phyloP scores from a whole-genome alignment of 2,113 vertebrate genomes.

The Tor tambroides region DNA sequence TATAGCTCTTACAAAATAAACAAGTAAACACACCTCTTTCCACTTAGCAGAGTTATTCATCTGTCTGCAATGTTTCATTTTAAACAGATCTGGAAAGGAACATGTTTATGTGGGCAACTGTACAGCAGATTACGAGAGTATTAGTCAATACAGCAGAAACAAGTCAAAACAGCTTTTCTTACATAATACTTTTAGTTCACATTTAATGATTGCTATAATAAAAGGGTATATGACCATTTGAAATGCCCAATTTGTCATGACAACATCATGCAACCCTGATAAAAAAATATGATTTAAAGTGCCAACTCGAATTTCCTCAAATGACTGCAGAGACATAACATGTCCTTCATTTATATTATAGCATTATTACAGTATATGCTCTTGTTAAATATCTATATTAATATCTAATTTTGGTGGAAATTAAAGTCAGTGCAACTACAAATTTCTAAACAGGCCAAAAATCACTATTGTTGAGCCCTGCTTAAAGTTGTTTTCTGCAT shows the following conservation, averaged over 20 bases:
- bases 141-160: background rate
- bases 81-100: background rate
- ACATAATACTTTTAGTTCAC: background rate
- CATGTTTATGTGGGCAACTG: slow-evolving; percentile 12
- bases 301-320: too few relatives aligned
- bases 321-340: too few relatives aligned
- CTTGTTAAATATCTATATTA: too few relatives aligned
- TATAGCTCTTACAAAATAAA: slow-evolving; percentile 1
- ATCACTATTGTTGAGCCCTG: background rate
- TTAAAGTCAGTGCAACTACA: background rate
- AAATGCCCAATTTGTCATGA: background rate
- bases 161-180: background rate
- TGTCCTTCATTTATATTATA: too few relatives aligned
- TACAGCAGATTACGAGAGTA: background rate
- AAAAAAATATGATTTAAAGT: too few relatives aligned
- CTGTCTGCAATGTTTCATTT: background rate
- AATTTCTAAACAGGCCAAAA: background rate
- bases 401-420: background rate
- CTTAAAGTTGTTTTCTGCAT: background rate
- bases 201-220: background rate
- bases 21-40: background rate
- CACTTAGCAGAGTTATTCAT: background rate
- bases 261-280: background rate
- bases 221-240: background rate
- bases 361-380: too few relatives aligned